Conservation (phyloP, 2,888 invertebrate genomes). For the Seira ritae region DNA sequence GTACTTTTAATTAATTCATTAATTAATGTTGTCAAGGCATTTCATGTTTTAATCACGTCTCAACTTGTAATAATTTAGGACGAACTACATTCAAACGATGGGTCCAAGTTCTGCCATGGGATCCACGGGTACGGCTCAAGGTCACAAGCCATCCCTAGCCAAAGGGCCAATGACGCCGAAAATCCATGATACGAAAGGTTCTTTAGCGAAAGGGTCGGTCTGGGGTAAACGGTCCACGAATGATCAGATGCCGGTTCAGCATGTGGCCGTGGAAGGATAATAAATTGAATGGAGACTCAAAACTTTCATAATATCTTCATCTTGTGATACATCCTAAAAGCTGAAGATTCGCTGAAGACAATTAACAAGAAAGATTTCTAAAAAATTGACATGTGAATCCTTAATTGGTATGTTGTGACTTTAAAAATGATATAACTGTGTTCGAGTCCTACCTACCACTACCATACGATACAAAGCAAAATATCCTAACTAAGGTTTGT, state of each 20-base stretch:
- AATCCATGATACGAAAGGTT: constrained; percentile 26
- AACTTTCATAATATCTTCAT: background rate
- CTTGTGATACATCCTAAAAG: too few species aligned
- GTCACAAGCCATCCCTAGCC: constrained; percentile 75
- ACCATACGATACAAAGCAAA: too few species aligned
- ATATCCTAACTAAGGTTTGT: too few species aligned
- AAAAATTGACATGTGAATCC: background rate
- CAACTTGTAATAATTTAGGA: constrained; percentile 37
- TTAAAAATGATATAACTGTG: constrained; percentile 26
- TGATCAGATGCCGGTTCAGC: constrained; percentile 56
- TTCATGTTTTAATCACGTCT: background rate
- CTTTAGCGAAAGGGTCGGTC: constrained; percentile 61
- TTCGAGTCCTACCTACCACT: background rate
- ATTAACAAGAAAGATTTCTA: background rate
- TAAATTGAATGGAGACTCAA: background rate
- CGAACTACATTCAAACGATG: constrained; percentile 65
- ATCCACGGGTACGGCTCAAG: constrained; percentile 86
- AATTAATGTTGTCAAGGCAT: background rate
- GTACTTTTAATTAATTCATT: background rate
- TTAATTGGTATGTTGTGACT: constrained; percentile 28
- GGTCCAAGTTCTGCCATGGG: constrained; percentile 79
- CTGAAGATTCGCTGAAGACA: background rate
- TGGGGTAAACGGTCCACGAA: constrained; percentile 61
- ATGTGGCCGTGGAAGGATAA: constrained; percentile 67
- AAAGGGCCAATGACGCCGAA: constrained; percentile 68